Conservation (phyloP, 2,797 vertebrate genomes). For the Thalassophryne amazonica region DNA sequence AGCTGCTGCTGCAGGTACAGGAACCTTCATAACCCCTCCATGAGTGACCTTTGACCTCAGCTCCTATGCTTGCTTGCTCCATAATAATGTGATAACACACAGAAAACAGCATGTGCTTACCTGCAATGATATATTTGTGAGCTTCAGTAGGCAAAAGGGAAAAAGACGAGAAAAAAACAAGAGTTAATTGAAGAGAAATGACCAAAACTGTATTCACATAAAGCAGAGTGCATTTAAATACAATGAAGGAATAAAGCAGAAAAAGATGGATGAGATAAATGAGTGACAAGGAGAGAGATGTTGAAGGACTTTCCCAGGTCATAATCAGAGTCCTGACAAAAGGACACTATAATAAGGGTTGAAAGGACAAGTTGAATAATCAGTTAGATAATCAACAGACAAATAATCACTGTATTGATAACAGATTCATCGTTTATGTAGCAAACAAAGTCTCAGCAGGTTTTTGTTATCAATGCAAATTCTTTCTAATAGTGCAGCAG, state of each 20-base stretch:
- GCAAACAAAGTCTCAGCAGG: no score
- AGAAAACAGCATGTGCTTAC: constrained; percentile 63
- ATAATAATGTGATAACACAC: constrained; percentile 13
- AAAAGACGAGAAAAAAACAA: constrained; percentile 12
- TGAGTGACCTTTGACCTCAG: constrained; percentile 36
- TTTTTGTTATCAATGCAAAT: no score
- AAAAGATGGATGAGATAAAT: background rate
- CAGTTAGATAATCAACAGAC: no score
- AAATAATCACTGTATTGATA: no score
- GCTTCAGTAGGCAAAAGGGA: constrained; percentile 68
- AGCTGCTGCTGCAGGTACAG: constrained; percentile 10
- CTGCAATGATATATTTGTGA: constrained; percentile 77
- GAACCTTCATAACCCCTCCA: constrained; percentile 18
- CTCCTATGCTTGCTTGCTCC: background rate
- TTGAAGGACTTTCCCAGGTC: background rate
- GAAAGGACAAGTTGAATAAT: no score
- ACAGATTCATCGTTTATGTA: no score
- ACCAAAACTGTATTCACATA: constrained; percentile 1
- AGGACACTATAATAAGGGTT: no score
- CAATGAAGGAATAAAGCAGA: background rate
- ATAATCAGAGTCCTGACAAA: background rate
- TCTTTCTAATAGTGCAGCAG: no score
- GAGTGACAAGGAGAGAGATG: constrained; percentile 24
- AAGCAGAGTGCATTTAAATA: background rate
- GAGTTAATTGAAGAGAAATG: constrained; percentile 30